Evolutionary conservation across 2,113 vertebrate species (phyloP), one percentile per base, ranked within the genome.

Genomic region (Anas platyrhynchos): DNA sequence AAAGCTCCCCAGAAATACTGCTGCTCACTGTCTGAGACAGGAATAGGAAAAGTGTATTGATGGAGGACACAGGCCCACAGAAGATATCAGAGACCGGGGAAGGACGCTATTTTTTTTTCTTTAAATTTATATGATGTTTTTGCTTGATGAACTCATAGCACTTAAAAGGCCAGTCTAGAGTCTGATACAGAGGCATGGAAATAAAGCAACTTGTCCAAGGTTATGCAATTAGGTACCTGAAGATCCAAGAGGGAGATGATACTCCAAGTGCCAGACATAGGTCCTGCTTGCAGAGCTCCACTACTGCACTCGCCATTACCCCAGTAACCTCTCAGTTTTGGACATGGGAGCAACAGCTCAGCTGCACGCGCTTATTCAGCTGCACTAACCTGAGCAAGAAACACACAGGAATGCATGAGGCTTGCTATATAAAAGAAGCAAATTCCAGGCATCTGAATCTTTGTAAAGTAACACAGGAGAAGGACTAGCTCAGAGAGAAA

Each of bases 1-100:
- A 98, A 98, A 97, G 93, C 95, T 98, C 97, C 94, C 96, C 95
- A 86, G 97, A 98, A 99, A 98, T 94, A 81, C 85, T 95, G 86
- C 69, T 92, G 93, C 83, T 97, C 94, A 90, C 97, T 97, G 90
- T 97, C 83, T 98, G 87, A 95, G 92, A 89, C 76, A 83, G 89
- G 71, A 93, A 74, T 86, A 34, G 75, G 83, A 48, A 73, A 93
- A 81, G 43, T 12, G 38, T 6, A 22, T 48, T 41, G 59, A 90
- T 96, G 93, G 86, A 83, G 86, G 96, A 94, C 84, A 79, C 63
- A 79, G 86, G 85, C 56, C 88, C 32, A 52, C 0, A 1, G 61
- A 74, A 89, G 63, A 77, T 75, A 72, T 41, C 50, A 94, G 88
- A 52, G 9, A n/a, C 5, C 32, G 27, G 27, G 73, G 61, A 89